A percentile compares a stretch with the other conserved stretches of the same genome.
Conservation (phyloP, 2,888 invertebrate genomes). For the Aleiodes alternator region DNA sequence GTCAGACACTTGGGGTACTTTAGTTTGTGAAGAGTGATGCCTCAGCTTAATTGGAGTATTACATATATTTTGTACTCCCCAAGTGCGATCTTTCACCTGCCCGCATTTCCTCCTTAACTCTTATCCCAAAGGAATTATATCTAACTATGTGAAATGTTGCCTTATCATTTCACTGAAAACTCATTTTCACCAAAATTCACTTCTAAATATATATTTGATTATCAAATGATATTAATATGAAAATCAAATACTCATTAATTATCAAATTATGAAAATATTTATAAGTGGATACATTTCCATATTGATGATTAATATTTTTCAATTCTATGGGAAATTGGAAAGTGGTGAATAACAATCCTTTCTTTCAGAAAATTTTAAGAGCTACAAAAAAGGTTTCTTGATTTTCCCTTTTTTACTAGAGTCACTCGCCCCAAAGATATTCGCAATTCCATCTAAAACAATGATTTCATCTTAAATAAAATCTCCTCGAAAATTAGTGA, state of each 20-base stretch:
- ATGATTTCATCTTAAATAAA: too few relatives aligned
- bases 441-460: too few relatives aligned
- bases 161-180: conserved; percentile 3
- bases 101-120: conserved; percentile 10
- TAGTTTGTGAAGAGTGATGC: conserved; percentile 65
- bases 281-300: too few relatives aligned
- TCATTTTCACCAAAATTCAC: background rate
- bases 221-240: background rate
- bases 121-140: conserved; percentile 14
- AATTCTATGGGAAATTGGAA: too few relatives aligned
- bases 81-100: conserved; percentile 26
- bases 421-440: too few relatives aligned
- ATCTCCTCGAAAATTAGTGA: background rate
- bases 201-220: background rate
- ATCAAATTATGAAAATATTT: too few relatives aligned
- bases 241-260: background rate
- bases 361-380: too few relatives aligned
- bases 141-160: conserved; percentile 6
- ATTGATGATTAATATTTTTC: too few relatives aligned
- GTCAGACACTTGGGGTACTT: conserved; percentile 29
- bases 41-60: conserved; percentile 70
- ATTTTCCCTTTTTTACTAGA: too few relatives aligned
- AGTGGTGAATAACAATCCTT: too few relatives aligned
- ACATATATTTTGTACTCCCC: conserved; percentile 52
- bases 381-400: too few relatives aligned